Evolutionary conservation across 2,888 invertebrate species (phyloP), one percentile per base, ranked within the genome.

Genomic region (Beris morrisii): DNA sequence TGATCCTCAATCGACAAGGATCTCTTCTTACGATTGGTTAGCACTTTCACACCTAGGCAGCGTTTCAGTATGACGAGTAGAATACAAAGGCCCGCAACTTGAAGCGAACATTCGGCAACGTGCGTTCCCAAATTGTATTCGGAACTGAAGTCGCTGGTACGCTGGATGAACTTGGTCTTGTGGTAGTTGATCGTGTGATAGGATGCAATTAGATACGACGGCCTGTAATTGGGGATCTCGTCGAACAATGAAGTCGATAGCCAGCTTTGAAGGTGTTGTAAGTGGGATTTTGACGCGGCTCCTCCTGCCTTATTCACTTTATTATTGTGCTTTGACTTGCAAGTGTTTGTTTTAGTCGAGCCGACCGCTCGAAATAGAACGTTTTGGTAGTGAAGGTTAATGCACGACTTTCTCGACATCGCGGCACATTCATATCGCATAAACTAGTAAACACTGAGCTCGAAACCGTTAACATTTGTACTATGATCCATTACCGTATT

Each of bases 61-160:
- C 61, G 63, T 38, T 63, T 64, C 22, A 70, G 43, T 4, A 69
- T 43, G n/a, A 66, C 58, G 15, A 67, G 31, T 3, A 68, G 12
- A 32, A 66, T 61, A 31, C 67, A 44, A 11, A 70, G 59, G 30
- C 67, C 61, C n/a, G 61, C 32, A 12, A 70, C n/a, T 44, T 70
- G 68, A 2, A 68, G 43, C 28, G 54, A 28, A 54, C 69, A 69
- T 13, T 57, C 63, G 4, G 65, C 57, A 28, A 69, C 48, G 54
- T 69, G 69, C 46, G 22, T 30, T 50, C n/a, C 64, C 44, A 64
- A 45, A 50, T 58, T 54, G 9, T 22, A 15, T 9, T 56, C n/a
- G 15, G 13, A 31, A 4, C 28, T 50, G 11, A 48, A 31, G 11
- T 48, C 45, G 9, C 57, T 13, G 12, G 38, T 48, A 43, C 50